These are phyloP conservation scores for Diadema setosum DNA, from an alignment of 35 echinoderm and acorn worm genomes.

Conservation along the genomic window DNA sequence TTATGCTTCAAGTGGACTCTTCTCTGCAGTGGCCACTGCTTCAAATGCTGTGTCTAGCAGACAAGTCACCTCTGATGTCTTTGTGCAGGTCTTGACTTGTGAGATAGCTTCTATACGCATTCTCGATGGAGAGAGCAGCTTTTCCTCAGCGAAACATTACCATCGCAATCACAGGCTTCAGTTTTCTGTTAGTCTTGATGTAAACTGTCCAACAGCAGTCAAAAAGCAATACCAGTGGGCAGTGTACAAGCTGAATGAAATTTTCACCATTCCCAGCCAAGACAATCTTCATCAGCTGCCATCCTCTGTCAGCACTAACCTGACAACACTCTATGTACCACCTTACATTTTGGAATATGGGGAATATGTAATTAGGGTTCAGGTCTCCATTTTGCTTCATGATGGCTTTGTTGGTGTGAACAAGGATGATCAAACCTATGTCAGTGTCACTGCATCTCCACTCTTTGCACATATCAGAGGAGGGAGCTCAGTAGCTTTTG, in stretches of 20 bases:
- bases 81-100: conserved; percentile 40
- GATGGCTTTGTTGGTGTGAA: conserved; percentile 57
- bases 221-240: conserved; percentile 43
- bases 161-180: conserved; percentile 4
- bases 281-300: conserved; percentile 47
- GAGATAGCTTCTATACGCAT: conserved; percentile 58
- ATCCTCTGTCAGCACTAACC: conserved; percentile 9
- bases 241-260: conserved; percentile 47
- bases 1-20: conserved; percentile 41
- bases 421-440: conserved; percentile 53
- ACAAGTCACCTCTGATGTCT: conserved; percentile 27
- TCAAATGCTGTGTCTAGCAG: conserved; percentile 26
- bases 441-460: conserved; percentile 38
- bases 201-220: conserved; percentile 38
- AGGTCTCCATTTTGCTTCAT: conserved; percentile 33
- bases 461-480: conserved; percentile 68
- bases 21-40: conserved; percentile 25
- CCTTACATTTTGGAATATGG: conserved; percentile 65
- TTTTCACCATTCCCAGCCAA: conserved; percentile 46
- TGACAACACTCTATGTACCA: conserved; percentile 64
- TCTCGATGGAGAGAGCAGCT: conserved; percentile 34
- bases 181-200: conserved; percentile 13
- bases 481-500: conserved; percentile 31
- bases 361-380: conserved; percentile 61
- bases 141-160: conserved; percentile 16